phyloP scores from a whole-genome alignment of 2,888 invertebrate genomes.

The Abrostola tripartita region DNA sequence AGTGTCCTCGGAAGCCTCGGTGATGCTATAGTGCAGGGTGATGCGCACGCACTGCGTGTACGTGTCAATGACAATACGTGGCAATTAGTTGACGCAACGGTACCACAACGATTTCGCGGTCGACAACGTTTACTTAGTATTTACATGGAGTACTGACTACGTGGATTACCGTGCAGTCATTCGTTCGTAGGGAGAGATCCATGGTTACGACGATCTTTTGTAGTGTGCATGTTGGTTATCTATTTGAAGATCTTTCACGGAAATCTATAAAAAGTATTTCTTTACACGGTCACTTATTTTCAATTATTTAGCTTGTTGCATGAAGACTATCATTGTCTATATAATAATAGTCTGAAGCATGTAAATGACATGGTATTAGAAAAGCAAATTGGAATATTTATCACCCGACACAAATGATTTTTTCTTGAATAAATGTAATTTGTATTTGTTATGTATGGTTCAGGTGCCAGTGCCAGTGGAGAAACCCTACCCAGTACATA shows the following conservation, averaged over 20 bases:
- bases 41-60: conserved; percentile 43
- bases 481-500: conserved; percentile 92
- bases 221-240: conserved; percentile 43
- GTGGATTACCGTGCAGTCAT: conserved; percentile 7
- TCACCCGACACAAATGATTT: conserved; percentile 28
- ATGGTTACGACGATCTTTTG: neutral
- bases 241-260: conserved; percentile 30
- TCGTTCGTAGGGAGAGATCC: conserved; percentile 16
- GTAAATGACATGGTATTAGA: conserved; percentile 31
- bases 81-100: conserved; percentile 43
- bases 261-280: conserved; percentile 31
- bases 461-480: conserved; percentile 91
- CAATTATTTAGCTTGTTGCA: conserved; percentile 37
- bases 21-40: conserved; percentile 12
- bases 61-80: conserved; percentile 34
- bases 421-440: conserved; percentile 6
- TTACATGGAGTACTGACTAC: conserved; percentile 26
- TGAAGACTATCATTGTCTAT: conserved; percentile 44
- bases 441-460: conserved; percentile 24
- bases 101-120: conserved; percentile 28
- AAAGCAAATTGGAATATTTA: conserved; percentile 37
- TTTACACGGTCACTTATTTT: conserved; percentile 39
- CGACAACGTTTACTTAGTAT: conserved; percentile 28
- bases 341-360: conserved; percentile 40
- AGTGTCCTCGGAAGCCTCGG: conserved; percentile 59